Base-by-base conservation (phyloP, 2,113 vertebrate genomes). In the Poeciliopsis retropinna region DNA sequence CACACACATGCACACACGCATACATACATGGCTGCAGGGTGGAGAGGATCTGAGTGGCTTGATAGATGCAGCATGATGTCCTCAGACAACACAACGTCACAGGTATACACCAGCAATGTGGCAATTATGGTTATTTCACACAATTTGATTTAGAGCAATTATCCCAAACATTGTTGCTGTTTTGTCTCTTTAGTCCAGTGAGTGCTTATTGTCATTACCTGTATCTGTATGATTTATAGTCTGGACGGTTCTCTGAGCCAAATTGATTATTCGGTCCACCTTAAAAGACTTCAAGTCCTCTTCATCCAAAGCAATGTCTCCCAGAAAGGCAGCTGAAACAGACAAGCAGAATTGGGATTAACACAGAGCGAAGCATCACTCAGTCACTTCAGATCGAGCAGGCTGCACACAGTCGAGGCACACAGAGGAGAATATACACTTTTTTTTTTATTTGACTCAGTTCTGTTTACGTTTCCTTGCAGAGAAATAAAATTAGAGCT, bases 221-320 rank as follows among this genome's bases (percentile, higher is more conserved):
- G 92, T 62, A 57, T 88, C 85, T 7, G 93, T 93, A 78, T 79
- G 87, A 79, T 95, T 95, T 32, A 94, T 41, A 57, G 44, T 87
- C 14, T 84, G 89, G 77, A 95, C 60, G 0, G 94, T 94, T 70
- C 68, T 95, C 19, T 86, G 94, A 5, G 94, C 92, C 87, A 96
- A 79, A 82, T 95, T 93, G 12, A 94, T 91, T 78, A 96, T 94
- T 60, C 95, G 92, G 68, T 96, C 95, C 86, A 96, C 95, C 92
- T 93, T 97, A 90, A 98, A 98, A 57, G 88, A 91, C 41, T 54
- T 93, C 88, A 99, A 82, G 73, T 98, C 98, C 82, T 98, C 97
- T 80, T 98, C 96, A 0, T 98, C 98, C 92, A 99, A 94, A 60
- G 97, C 98, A 17, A 99, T 97, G 92, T 99, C 98, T 70, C 97